phyloP scores from a whole-genome alignment of 2,797 vertebrate species.

The Syndactyla subalaris region DNA sequence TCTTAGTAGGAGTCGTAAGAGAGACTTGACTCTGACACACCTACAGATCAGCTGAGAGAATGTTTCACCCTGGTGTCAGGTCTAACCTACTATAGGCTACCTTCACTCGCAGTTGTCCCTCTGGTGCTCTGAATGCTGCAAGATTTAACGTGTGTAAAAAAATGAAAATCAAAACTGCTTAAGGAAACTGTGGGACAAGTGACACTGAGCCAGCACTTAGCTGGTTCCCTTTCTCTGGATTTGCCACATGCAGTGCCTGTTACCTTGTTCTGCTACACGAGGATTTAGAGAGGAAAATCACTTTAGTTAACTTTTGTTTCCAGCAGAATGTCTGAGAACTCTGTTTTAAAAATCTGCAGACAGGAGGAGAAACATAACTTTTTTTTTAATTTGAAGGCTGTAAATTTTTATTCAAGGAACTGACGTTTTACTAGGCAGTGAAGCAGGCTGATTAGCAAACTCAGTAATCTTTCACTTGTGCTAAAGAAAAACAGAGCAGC shows the following conservation, averaged over 20 bases:
- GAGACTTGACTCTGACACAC: background rate
- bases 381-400: background rate
- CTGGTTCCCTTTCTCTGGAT: background rate
- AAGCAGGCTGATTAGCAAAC: background rate
- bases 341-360: background rate
- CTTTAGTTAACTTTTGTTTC: background rate
- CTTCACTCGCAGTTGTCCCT: background rate
- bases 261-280: background rate
- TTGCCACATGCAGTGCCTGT: background rate
- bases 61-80: background rate
- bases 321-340: background rate
- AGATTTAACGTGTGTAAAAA: background rate
- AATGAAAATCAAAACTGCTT: background rate
- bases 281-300: background rate
- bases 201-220: background rate
- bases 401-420: background rate
- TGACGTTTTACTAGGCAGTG: background rate
- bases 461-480: background rate
- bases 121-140: background rate
- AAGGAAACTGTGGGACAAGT: background rate
- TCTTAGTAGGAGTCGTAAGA: background rate
- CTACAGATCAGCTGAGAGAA: background rate
- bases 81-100: background rate
- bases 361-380: background rate
- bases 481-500: background rate